Conservation (phyloP, 2,888 invertebrate species). For the Amphimallon solstitiale region DNA sequence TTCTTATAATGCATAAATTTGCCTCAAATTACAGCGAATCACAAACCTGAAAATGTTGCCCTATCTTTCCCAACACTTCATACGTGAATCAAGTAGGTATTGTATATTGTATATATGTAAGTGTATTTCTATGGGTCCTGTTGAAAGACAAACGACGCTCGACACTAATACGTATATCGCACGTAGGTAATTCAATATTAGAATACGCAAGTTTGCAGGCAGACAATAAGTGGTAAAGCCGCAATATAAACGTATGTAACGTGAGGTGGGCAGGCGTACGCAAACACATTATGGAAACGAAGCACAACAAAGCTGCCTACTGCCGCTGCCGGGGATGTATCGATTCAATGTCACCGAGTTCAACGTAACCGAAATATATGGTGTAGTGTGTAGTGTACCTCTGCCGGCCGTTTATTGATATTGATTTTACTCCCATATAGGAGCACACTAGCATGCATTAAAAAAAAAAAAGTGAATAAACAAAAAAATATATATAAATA, state of each 20-base stretch:
- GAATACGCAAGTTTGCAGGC: background rate
- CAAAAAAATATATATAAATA: too few species aligned
- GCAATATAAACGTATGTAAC: background rate
- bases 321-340: background rate
- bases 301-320: conserved; percentile 6
- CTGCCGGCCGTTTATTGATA: conserved; percentile 10
- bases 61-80: too few species aligned
- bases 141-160: too few species aligned
- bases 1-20: too few species aligned
- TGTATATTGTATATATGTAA: too few species aligned
- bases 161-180: too few species aligned
- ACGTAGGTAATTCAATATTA: background rate
- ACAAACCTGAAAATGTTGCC: too few species aligned
- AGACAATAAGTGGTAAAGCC: background rate
- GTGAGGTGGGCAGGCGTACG: background rate
- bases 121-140: too few species aligned
- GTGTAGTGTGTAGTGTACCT: background rate
- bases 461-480: too few species aligned
- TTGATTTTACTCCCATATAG: conserved; percentile 17
- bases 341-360: conserved; percentile 31
- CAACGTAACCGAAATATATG: conserved; percentile 15
- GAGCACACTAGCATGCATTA: background rate
- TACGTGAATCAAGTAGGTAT: too few species aligned
- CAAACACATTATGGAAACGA: conserved; percentile 5
- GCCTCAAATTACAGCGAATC: too few species aligned